phyloP scores from a whole-genome alignment of 1,140 invertebrate genomes.

The Thereuonema tuberculata region DNA sequence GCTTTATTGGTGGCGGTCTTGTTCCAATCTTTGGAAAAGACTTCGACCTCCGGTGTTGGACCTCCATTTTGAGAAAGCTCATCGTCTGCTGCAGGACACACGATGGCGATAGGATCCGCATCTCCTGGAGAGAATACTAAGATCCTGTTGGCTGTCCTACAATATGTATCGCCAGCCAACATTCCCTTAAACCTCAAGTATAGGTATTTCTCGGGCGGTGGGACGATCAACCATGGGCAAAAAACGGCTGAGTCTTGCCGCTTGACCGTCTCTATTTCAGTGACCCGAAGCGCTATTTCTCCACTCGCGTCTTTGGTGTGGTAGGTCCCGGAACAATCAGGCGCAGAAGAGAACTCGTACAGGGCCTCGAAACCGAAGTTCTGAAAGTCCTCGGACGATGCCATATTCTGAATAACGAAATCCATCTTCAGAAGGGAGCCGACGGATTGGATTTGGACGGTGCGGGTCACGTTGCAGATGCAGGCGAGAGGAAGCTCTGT shows the following conservation, averaged over 20 bases:
- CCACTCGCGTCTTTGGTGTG: conserved; percentile 14
- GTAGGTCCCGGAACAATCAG: conserved; percentile 14
- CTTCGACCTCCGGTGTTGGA: conserved; percentile 1
- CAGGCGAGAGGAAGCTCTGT: conserved; percentile 5
- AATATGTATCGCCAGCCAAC: conserved; percentile 33
- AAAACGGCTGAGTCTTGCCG: conserved; percentile 36
- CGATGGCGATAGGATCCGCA: conserved; percentile 15
- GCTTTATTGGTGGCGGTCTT: conserved; percentile 1
- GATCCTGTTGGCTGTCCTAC: conserved; percentile 18
- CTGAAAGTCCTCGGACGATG: conserved; percentile 54
- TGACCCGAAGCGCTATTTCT: conserved; percentile 14
- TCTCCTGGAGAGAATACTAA: conserved; percentile 17
- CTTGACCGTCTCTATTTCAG: conserved; percentile 34
- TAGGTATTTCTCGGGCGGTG: neutral
- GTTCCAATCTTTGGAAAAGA: conserved; percentile 8
- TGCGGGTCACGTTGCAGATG: neutral
- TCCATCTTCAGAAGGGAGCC: neutral
- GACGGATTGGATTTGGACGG: neutral
- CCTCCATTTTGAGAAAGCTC: neutral
- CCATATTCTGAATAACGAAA: conserved; percentile 58
- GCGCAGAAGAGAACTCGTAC: conserved; percentile 46
- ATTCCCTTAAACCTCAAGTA: neutral
- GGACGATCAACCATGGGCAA: conserved; percentile 9
- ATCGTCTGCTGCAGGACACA: conserved; percentile 17
- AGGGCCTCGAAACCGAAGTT: conserved; percentile 50